Evolutionary conservation across 2,888 invertebrate genomes (phyloP), one percentile per base, ranked within the genome.

Genomic region (Poecilobothrus nobilitatus): DNA sequence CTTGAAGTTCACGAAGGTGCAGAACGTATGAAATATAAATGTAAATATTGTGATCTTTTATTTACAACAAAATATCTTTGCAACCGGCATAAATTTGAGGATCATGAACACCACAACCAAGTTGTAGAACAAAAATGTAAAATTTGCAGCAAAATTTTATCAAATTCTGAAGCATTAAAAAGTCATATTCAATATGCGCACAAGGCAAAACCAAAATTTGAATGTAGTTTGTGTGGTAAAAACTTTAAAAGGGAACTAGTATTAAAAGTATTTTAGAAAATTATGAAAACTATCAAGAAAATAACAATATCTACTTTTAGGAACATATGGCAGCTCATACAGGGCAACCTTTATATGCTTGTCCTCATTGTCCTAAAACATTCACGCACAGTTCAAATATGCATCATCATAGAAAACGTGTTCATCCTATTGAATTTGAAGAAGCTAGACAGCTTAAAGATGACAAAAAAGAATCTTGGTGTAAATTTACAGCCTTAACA

Each of bases 321-420:
- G 80, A 53, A 53, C 53, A 53, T 18, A 53, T 81, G 77, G 78
- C 82, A 21, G 78, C 77, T 18, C 82, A 82, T 61, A 81, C 82
- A 0, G 80, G 80, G 15, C 80, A 81, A 70, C 78, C 78, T 67
- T 72, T 82, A 4, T 82, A 82, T 71, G 80, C 76, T 67, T 82
- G 82, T 65, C 79, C 79, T 0, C 78, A 80, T 70, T 82, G 81
- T 68, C 75, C 80, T 1, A 79, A 79, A 73, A 82, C 80, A 5
- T 82, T 82, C 71, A 82, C 81, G 69, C 81, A 81, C 5, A 80
- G 79, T 74, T 81, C 80, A 3, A 82, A 82, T 70, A 80, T 81
- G 78, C 80, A 82, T 71, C 77, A 80, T 1, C 82, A 82, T 73
- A 76, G 80, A 62, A 80, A 80, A 69, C 80, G 80, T 68, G 75